Evolutionary conservation across 2,113 vertebrate genomes (phyloP), one percentile per base, ranked within the genome.

Genomic region (Chloropsis cyanopogon): DNA sequence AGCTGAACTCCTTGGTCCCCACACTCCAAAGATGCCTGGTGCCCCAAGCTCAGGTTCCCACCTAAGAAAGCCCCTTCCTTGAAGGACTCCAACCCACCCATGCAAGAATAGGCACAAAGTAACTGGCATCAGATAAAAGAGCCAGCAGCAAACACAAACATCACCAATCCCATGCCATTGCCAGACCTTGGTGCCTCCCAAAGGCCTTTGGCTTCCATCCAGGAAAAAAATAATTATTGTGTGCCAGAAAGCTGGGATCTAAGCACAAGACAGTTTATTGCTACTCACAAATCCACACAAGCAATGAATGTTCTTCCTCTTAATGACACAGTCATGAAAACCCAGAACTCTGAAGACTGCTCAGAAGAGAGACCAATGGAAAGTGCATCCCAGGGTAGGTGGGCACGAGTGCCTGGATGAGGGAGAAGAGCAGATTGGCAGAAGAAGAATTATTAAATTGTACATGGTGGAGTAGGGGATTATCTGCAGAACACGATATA

Each of bases 401-500:
- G 7, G 54, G 59, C 54, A 64, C 0, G 0, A 41, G 52, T n/a
- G 59, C 9, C 71, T 80, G 37, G 37, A 6, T 46, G 75, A 92
- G 60, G 80, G 42, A 82, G 42, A 70, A 35, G 24, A 90, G 44
- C 79, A 79, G 82, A 94, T 20, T 66, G 66, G 69, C 92, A 93
- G 44, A 91, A 70, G 95, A 93, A 82, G 83, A 90, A 92, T 31
- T 82, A 77, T 93, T 94, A 95, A 86, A 41, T 70, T 81, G 75
- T 88, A 50, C 86, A 76, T 44, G 83, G 84, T 83, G 37, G 76
- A 96, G 79, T 53, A 65, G 77, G 66, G 59, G 76, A 97, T 97
- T 97, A 97, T 89, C 93, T 92, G 75, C 50, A 91, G 69, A 94
- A 81, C 89, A 85, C 12, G 65, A 71, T 63, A 80, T 17, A 93